Base-by-base conservation (phyloP, 2,888 invertebrate genomes). In the Hypselothyrea guttata region DNA sequence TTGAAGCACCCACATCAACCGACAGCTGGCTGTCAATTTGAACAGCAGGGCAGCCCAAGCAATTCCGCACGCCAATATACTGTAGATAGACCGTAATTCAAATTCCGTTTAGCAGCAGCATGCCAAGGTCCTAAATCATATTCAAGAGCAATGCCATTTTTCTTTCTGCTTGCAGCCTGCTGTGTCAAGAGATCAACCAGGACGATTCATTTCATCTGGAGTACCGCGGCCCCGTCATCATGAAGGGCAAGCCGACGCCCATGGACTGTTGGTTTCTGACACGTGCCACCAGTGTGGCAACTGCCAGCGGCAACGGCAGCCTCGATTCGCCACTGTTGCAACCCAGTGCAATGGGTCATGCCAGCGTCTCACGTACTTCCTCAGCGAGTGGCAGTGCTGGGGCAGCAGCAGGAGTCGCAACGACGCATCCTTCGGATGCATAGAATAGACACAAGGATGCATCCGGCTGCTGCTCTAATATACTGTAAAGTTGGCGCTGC, bases 191-290 rank as follows among this genome's bases (percentile, higher is more conserved):
- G 58, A 94, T 96, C 79, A 97, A 97, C 91, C 93, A 92, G 82
- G 97, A 97, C 81, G 94, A 95, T 28, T 93, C 95, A 82, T 97
- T 97, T 86, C 91, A 94, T 65, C 93, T 97, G 84, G 95, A 95
- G 16, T 95, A 95, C 86, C 94, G 97, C 48, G 97, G 97, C 11
- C 96, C 96, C 60, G 94, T 98, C 11, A 92, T 93, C 18, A 98
- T 98, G 97, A 98, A 97, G 90, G 97, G 97, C 44, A 96, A 96
- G 89, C 94, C 96, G 2, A 96, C 96, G 64, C 97, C 97, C 1
- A 97, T 97, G 97, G 94, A 97, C 87, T 96, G 97, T 13, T 97
- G 97, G 95, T 95, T 97, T 90, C 90, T 97, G 49, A 94, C 93
- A 58, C 87, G 89, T 61, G 88, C 87, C 69, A 75, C 61, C 59